Evolutionary conservation across 2,797 vertebrate species (phyloP).

Genomic region (Bovichtus variegatus): DNA sequence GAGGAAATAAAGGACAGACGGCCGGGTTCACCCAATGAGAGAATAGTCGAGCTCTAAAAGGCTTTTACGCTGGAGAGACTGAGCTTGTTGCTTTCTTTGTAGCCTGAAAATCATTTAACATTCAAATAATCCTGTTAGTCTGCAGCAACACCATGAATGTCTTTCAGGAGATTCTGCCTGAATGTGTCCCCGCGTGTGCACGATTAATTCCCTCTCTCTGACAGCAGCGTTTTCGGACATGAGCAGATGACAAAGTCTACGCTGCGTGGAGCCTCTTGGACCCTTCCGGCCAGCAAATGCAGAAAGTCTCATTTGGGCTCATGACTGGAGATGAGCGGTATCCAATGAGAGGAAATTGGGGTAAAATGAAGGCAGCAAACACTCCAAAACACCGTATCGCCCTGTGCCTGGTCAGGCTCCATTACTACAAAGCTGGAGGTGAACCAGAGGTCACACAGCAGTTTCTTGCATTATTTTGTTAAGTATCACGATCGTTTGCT

Average conservation of each 20-base stretch:
- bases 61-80: constrained; percentile 14
- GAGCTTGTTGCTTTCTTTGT: constrained; percentile 4
- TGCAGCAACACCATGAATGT: neutral
- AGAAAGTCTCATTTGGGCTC: neutral
- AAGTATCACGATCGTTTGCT: neutral
- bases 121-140: constrained; percentile 15
- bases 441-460: neutral
- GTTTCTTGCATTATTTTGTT: neutral
- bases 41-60: constrained; percentile 33
- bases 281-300: neutral
- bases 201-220: neutral
- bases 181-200: neutral
- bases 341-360: neutral
- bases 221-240: neutral
- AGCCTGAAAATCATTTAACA: neutral
- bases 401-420: neutral
- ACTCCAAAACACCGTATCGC: neutral
- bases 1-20: constrained; percentile 59
- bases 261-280: neutral
- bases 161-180: neutral
- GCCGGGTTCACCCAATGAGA: constrained; percentile 40
- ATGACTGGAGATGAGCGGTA: neutral
- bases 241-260: neutral
- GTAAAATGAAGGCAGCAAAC: neutral
- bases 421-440: neutral